Base-by-base conservation (phyloP, 2,113 vertebrate species). In the Pogona vitticeps region DNA sequence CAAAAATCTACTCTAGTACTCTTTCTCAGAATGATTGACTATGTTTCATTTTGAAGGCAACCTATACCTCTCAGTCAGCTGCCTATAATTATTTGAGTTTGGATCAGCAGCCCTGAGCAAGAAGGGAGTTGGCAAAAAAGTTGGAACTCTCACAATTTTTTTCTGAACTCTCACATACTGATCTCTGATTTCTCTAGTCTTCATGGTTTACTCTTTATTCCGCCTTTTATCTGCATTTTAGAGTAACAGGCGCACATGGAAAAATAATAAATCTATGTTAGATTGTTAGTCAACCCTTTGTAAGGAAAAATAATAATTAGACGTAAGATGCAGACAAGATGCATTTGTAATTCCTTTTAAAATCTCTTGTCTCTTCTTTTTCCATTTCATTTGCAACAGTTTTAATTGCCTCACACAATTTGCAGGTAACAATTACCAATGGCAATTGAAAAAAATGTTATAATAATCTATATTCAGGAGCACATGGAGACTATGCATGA, bases 51-150 rank as follows among this genome's bases (percentile, higher is more conserved):
- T 95, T 93, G 94, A 94, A 85, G 78, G 78, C 76, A 88, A 73
- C 83, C 81, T 87, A 94, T 95, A 92, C 33, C 89, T 91, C 85
- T 94, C 95, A 94, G 95, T 96, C 88, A 92, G 93, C 92, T 95
- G 93, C 67, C 72, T 31, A 58, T 95, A 94, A 96, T 95, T 94
- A 94, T 90, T 91, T 88, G 90, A 77, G 71, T 92, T 89, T 93
- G 42, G 46, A n/a, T 83, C 83, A 23, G 59, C 88, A 95, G 93
- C 89, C 71, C 33, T 90, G 56, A 68, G 83, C 78, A 68, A 84
- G 88, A 90, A 31, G 23, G 1, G 76, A 91, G 67, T 77, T 83
- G 71, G 31, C 65, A 42, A 70, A 14, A 36, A 6, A 78, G 58
- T 6, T 4, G 86, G 73, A 13, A 2, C 89, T 91, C 87, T 67